A percentile compares a stretch with the other conserved stretches of the same genome.
Conservation (phyloP, 2,113 vertebrate genomes). For the Daboia siamensis region DNA sequence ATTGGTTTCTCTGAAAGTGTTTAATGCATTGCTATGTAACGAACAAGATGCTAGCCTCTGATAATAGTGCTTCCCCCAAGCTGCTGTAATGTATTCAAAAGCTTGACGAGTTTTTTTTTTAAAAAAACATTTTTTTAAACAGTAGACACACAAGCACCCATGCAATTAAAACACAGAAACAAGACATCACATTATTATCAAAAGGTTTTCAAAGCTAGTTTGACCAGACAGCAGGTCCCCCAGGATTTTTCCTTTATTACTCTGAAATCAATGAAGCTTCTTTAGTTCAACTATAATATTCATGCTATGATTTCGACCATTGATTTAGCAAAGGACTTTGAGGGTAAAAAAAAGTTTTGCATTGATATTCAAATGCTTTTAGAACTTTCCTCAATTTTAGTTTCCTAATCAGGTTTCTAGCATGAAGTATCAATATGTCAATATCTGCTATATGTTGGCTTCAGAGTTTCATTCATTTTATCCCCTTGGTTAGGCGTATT, state of each 20-base stretch:
- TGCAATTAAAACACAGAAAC: neutral
- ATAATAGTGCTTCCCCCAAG: neutral
- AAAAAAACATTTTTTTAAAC: neutral
- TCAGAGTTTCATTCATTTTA: neutral
- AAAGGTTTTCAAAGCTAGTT: neutral
- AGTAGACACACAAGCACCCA: neutral
- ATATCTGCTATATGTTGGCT: neutral
- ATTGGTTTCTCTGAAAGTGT: neutral
- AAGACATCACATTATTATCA: neutral
- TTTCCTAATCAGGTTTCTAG: neutral
- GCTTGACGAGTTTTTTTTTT: neutral
- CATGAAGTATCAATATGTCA: neutral
- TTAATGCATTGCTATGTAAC: neutral
- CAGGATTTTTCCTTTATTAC: neutral
- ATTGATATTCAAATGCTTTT: neutral
- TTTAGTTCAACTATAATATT: constrained; percentile 17
- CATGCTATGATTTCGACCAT: constrained; percentile 5
- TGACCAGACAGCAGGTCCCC: neutral
- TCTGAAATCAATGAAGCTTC: constrained; percentile 7
- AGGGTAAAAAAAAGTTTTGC: neutral
- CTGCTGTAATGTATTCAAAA: neutral
- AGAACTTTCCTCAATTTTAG: neutral
- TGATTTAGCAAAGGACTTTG: constrained; percentile 18
- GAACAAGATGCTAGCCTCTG: neutral
- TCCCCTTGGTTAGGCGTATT: neutral